Evolutionary conservation across 2,113 vertebrate genomes (phyloP), one percentile per base, ranked within the genome.

Genomic region (Actenoides lindsayi): DNA sequence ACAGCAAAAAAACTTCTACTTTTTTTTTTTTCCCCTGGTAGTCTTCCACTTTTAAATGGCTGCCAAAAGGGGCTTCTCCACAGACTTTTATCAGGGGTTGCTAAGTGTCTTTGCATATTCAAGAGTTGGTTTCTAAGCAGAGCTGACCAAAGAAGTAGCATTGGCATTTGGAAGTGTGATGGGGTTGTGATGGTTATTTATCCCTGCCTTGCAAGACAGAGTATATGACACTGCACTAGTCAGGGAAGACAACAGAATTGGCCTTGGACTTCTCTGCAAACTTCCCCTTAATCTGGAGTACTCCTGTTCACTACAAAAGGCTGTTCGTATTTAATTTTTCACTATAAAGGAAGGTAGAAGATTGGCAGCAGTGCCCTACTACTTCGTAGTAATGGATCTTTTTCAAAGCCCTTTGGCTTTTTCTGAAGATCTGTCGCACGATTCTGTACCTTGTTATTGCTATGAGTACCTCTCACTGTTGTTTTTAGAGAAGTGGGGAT

Each of bases 331-430:
- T 91, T 84, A 74, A 71, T 90, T 91, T 92, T 60, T 92, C 80
- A 42, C 57, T 71, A 35, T 70, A 94, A 94, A 85, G 31, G 39
- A 68, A 75, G 56, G 80, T 59, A 91, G 56, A 84, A 87, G 94
- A 96, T 59, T 89, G 86, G 81, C 91, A 97, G 87, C 51, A 42
- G n/a, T 28, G 69, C 56, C 59, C 73, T 83, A 30, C 0, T n/a
- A 35, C 77, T 94, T 89, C 84, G 18, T 63, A 84, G 82, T 91
- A 92, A 89, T 78, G 89, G 89, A 94, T 95, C 68, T 92, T 93
- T 90, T 81, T 89, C 83, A 91, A 87, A 95, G 87, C 64, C 71
- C 68, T 94, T 56, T 35, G 48, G 42, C 51, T 94, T 81, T 70
- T 63, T 83, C 71, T 94, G 76, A 75, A 94, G 56, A 85, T 30